Evolutionary conservation across 2,888 invertebrate species (phyloP).

Genomic region (Plebejus melissa): DNA sequence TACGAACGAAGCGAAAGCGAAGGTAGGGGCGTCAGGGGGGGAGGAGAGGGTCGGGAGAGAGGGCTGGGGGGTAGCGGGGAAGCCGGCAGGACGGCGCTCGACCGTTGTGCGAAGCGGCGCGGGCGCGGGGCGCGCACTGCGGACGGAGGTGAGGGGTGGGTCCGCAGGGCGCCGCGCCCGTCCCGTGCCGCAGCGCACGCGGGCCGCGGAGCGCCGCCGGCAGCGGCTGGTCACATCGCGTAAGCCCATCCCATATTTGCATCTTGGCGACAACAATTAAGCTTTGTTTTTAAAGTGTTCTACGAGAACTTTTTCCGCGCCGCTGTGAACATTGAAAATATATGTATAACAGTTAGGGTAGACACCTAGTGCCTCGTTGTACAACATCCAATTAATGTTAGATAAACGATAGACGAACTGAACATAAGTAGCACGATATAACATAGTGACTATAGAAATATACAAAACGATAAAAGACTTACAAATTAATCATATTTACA

Average conservation of each 20-base stretch:
- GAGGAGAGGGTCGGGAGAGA: constrained; percentile 39
- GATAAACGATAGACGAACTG: constrained; percentile 4
- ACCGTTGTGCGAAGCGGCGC: constrained; percentile 68
- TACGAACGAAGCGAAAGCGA: constrained; percentile 72
- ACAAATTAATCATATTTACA: background rate
- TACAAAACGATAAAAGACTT: background rate
- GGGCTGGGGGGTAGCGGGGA: constrained; percentile 40
- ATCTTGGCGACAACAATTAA: constrained; percentile 78
- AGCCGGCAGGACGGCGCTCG: constrained; percentile 65
- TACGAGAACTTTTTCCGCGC: constrained; percentile 62
- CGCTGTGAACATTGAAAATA: constrained; percentile 77
- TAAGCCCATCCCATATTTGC: constrained; percentile 84
- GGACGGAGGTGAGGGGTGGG: constrained; percentile 38
- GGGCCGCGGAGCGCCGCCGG: constrained; percentile 61
- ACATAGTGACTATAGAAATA: background rate
- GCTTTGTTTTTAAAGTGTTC: constrained; percentile 67
- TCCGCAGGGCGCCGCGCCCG: constrained; percentile 60
- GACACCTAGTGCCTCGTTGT: constrained; percentile 36
- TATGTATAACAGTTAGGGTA: constrained; percentile 48
- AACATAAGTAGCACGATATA: background rate
- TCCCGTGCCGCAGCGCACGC: constrained; percentile 71
- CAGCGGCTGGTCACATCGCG: constrained; percentile 85
- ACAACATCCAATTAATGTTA: constrained; percentile 29
- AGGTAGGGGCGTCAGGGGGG: constrained; percentile 42
- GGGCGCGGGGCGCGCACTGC: constrained; percentile 58